Evolutionary conservation across 1,140 invertebrate species (phyloP).

Genomic region (Phymastichus coffea): DNA sequence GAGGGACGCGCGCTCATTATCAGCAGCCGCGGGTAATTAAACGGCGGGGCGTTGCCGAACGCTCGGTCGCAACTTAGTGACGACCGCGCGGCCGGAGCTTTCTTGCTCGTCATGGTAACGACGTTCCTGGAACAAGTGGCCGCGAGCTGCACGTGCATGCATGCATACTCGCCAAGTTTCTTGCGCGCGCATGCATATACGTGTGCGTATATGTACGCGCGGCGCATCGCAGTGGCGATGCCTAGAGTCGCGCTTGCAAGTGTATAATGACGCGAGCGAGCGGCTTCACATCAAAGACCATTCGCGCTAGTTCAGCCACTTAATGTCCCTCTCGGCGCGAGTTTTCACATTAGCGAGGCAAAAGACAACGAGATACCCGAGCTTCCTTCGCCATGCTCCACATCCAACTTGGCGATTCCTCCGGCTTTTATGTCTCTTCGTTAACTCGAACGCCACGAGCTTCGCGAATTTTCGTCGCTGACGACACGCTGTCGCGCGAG

Average conservation of each 20-base stretch:
- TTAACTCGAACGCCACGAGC: too few species aligned
- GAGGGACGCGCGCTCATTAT: slow-evolving; percentile 32
- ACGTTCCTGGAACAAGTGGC: slow-evolving; percentile 51
- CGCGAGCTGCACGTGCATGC: slow-evolving; percentile 35
- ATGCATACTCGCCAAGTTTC: slow-evolving; percentile 3
- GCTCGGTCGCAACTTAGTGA: slow-evolving; percentile 30
- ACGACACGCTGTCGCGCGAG: too few species aligned
- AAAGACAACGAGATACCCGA: slow-evolving; percentile 35
- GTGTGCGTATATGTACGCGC: background rate
- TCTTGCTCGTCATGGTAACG: slow-evolving; percentile 48
- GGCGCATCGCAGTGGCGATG: background rate
- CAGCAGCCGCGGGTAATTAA: slow-evolving; percentile 43
- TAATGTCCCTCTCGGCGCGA: slow-evolving; percentile 46
- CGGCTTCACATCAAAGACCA: slow-evolving; percentile 46
- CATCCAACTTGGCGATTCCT: too few species aligned
- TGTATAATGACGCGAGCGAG: slow-evolving; percentile 30
- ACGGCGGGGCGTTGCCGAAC: slow-evolving; percentile 40
- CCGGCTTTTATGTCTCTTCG: too few species aligned
- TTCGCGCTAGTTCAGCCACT: slow-evolving; percentile 50
- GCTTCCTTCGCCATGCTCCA: background rate
- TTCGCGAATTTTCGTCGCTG: slow-evolving; percentile 6
- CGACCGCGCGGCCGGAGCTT: too few species aligned
- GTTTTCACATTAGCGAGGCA: slow-evolving; percentile 53
- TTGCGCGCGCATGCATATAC: background rate
- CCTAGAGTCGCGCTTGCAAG: background rate